A percentile compares a stretch with the other conserved stretches of the same genome.
Evolutionary conservation across 1,140 invertebrate species (phyloP).

Genomic region (Sarcophaga bullata): DNA sequence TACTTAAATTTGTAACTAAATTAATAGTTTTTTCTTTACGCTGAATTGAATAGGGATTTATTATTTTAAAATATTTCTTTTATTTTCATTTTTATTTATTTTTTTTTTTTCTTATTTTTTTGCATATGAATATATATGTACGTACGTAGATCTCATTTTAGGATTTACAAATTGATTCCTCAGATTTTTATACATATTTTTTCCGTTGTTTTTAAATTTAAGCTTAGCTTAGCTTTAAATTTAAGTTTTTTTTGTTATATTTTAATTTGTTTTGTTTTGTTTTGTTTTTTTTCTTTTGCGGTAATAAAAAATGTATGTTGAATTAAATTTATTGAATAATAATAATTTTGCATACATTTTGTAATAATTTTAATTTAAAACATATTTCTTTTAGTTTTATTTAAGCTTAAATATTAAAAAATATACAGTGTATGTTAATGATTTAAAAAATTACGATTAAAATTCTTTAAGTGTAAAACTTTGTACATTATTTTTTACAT

Average conservation of each 20-base stretch:
- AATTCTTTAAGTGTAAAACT: not conserved
- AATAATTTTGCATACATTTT: slow-evolving; percentile 3
- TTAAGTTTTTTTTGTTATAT: too few relatives aligned
- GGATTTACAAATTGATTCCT: too few relatives aligned
- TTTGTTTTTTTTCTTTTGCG: not conserved
- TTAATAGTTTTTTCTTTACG: slow-evolving; percentile 2
- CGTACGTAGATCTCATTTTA: too few relatives aligned
- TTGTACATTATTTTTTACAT: slow-evolving; percentile 1
- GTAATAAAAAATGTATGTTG: slow-evolving; percentile 5
- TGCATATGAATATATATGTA: too few relatives aligned
- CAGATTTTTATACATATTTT: not conserved
- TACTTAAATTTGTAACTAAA: slow-evolving; percentile 19
- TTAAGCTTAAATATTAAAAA: slow-evolving; percentile 7
- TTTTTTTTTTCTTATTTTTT: not conserved
- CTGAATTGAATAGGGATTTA: not conserved
- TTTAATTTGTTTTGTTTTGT: not conserved
- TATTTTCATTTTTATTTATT: not conserved
- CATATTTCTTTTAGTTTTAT: not conserved
- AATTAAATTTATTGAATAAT: slow-evolving; percentile 22
- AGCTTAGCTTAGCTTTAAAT: slow-evolving; percentile 14
- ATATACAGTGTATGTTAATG: slow-evolving; percentile 6
- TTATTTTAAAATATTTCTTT: not conserved
- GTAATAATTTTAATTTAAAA: slow-evolving; percentile 8
- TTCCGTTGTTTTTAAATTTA: not conserved
- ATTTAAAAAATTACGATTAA: not conserved